Evolutionary conservation across 2,888 invertebrate species (phyloP).

Genomic region (Pyrochroa serraticornis): DNA sequence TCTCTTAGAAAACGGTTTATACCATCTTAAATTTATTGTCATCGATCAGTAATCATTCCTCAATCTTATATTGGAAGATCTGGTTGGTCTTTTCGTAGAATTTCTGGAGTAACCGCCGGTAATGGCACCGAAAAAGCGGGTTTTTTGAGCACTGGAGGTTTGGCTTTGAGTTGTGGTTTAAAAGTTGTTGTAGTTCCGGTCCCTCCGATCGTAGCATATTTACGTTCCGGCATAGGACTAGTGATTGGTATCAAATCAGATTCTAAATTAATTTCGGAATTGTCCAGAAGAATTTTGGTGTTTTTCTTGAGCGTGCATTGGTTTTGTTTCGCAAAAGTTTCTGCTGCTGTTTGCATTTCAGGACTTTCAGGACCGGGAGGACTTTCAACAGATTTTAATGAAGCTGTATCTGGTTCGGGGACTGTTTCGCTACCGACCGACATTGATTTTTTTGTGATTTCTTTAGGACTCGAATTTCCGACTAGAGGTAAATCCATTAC

Average conservation of each 20-base stretch:
- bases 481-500: constrained; percentile 81
- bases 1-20: constrained; percentile 2
- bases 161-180: constrained; percentile 78
- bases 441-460: constrained; percentile 49
- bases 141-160: constrained; percentile 80
- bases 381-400: constrained; percentile 43
- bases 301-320: constrained; percentile 80
- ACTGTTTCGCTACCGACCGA: constrained; percentile 23
- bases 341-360: constrained; percentile 75
- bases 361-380: constrained; percentile 62
- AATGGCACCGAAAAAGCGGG: constrained; percentile 63
- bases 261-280: constrained; percentile 32
- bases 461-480: constrained; percentile 54
- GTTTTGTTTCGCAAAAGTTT: constrained; percentile 79
- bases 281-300: constrained; percentile 58
- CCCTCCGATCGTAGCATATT: constrained; percentile 48
- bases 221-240: constrained; percentile 52
- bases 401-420: constrained; percentile 34
- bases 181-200: constrained; percentile 56
- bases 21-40: constrained; percentile 15
- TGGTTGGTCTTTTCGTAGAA: constrained; percentile 45
- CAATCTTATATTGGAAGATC: constrained; percentile 44
- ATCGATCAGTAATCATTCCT: constrained; percentile 1
- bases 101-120: constrained; percentile 51
- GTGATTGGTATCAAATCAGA: constrained; percentile 48